Percentiles rank a stretch among this genome's conserved stretches.
These are phyloP conservation scores for Stomorhina lunata DNA, from an alignment of 2,888 invertebrate genomes.

Conservation along the genomic window DNA sequence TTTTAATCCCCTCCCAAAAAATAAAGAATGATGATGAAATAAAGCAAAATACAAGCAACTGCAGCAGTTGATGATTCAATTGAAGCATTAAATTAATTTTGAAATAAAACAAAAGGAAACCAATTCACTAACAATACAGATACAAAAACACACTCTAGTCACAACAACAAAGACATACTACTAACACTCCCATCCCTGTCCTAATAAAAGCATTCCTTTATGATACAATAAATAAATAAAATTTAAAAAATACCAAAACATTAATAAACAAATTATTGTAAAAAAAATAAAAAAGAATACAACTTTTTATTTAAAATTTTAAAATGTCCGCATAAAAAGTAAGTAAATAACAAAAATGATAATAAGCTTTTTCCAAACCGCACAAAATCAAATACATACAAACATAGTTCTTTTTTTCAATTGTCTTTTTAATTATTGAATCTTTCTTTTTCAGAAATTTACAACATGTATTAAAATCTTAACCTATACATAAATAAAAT, in stretches of 20 bases:
- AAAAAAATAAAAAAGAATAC: constrained; percentile 30
- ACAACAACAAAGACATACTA: constrained; percentile 65
- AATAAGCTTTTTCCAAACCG: too few relatives aligned
- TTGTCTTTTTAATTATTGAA: too few relatives aligned
- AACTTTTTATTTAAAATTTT: not conserved
- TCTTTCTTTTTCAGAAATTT: too few relatives aligned
- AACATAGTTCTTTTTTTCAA: too few relatives aligned
- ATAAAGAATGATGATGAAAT: not conserved
- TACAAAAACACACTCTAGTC: constrained; percentile 61
- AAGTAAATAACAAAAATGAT: constrained; percentile 24
- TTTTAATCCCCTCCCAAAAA: constrained; percentile 36
- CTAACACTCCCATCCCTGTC: constrained; percentile 60
- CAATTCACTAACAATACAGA: constrained; percentile 62
- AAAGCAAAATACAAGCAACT: constrained; percentile 37
- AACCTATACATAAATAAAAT: too few relatives aligned
- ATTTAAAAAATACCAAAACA: constrained; percentile 68
- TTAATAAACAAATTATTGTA: constrained; percentile 65
- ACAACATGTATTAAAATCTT: too few relatives aligned
- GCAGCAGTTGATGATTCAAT: constrained; percentile 51
- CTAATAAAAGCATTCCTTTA: constrained; percentile 75
- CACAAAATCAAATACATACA: too few relatives aligned
- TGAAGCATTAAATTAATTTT: constrained; percentile 50
- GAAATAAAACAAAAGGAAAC: constrained; percentile 61
- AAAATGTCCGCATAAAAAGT: not conserved
- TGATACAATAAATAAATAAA: constrained; percentile 75